Conservation (phyloP, 2,113 vertebrate species). For the Cavia porcellus region DNA sequence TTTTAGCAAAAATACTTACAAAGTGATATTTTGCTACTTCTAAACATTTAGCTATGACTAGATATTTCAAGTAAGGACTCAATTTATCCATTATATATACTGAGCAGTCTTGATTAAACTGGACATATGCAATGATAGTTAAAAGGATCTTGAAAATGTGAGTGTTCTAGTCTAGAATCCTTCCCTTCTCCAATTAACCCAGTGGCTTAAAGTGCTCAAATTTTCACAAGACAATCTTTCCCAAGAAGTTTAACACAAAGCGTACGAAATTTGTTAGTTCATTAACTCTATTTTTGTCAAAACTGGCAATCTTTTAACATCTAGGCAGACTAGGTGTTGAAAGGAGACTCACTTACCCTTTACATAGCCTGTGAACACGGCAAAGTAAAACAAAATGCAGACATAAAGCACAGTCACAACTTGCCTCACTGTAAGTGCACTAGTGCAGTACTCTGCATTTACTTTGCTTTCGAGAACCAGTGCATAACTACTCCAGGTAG, state of each 20-base stretch:
- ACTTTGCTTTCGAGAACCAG: background rate
- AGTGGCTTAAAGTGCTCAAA: background rate
- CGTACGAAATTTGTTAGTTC: background rate
- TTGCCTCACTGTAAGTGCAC: background rate
- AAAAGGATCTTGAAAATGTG: background rate
- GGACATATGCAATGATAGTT: background rate
- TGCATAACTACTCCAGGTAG: background rate
- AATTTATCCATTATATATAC: background rate
- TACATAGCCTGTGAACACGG: background rate
- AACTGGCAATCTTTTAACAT: background rate
- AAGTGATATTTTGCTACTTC: background rate
- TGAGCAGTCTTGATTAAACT: background rate
- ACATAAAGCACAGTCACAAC: background rate
- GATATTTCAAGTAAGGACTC: background rate
- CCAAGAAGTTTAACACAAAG: background rate
- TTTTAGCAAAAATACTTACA: background rate
- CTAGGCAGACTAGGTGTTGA: background rate
- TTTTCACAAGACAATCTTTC: background rate
- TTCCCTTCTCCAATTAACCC: background rate
- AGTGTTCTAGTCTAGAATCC: background rate
- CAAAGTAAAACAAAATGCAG: background rate
- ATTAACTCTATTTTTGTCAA: background rate
- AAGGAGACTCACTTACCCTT: background rate
- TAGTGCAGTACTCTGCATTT: background rate
- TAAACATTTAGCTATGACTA: background rate